A percentile compares a stretch with the other conserved stretches of the same genome.
phyloP scores from a whole-genome alignment of 2,888 invertebrate species.

The Xestobium rufovillosum region DNA sequence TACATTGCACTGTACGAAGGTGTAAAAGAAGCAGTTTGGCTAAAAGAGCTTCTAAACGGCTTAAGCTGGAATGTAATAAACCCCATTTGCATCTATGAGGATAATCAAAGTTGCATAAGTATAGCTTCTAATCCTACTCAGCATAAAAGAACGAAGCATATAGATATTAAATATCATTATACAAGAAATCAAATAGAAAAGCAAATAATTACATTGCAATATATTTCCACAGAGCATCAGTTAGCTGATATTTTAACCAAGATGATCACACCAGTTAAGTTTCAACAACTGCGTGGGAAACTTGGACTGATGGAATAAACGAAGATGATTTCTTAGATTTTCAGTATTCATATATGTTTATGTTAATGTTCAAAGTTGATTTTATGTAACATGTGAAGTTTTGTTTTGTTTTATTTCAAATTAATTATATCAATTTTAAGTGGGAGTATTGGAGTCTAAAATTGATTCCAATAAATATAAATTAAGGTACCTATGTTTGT shows the following conservation, averaged over 20 bases:
- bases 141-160: constrained; percentile 28
- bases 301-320: constrained; percentile 2
- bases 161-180: constrained; percentile 30
- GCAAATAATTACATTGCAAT: constrained; percentile 46
- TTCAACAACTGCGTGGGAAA: neutral
- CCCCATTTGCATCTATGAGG: constrained; percentile 25
- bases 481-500: neutral
- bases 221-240: constrained; percentile 39
- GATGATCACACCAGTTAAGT: constrained; percentile 4
- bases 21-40: constrained; percentile 29
- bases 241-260: constrained; percentile 10
- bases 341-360: too few species aligned
- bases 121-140: constrained; percentile 25
- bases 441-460: neutral
- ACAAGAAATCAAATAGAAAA: constrained; percentile 24
- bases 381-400: too few species aligned
- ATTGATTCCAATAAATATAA: neutral
- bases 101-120: constrained; percentile 30
- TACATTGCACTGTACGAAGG: constrained; percentile 24
- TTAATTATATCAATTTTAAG: constrained; percentile 1
- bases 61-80: constrained; percentile 19
- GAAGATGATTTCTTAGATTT: neutral
- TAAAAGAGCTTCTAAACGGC: constrained; percentile 27
- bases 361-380: too few species aligned
- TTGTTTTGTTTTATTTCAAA: neutral